Conservation (phyloP, 37 sponge, comb jelly and placozoan genomes). For the Halichondria panicea region DNA sequence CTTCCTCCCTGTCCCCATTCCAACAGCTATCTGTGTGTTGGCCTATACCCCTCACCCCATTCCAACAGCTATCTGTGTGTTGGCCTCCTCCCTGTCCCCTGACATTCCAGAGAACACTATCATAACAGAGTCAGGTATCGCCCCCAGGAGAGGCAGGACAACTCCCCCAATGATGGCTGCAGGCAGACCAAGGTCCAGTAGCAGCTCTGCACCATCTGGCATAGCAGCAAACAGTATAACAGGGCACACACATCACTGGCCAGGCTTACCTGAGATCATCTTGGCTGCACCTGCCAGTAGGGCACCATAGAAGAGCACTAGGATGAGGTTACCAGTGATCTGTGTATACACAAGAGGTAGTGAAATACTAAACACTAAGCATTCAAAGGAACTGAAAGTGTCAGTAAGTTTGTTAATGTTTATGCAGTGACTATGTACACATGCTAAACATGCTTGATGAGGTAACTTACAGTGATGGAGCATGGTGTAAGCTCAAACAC, state of each 20-base stretch:
- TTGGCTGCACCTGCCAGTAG: conserved; percentile 79
- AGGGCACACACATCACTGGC: not conserved
- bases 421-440: too few species aligned
- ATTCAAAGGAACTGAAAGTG: not conserved
- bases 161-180: conserved; percentile 87
- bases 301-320: conserved; percentile 78
- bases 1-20: conserved; percentile 66
- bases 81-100: conserved; percentile 74
- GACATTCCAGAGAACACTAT: conserved; percentile 81
- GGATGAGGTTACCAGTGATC: conserved; percentile 81
- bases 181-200: conserved; percentile 90
- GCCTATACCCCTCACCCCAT: conserved; percentile 93
- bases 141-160: conserved; percentile 87
- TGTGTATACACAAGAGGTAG: conserved; percentile 10
- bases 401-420: not conserved
- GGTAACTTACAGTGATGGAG: conserved; percentile 34
- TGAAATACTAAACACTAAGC: not conserved
- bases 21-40: too few species aligned
- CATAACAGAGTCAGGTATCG: conserved; percentile 93
- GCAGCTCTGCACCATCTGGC: conserved; percentile 88
- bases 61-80: conserved; percentile 82
- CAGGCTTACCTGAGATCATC: conserved; percentile 77
- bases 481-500: conserved; percentile 23
- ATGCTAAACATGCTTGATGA: too few species aligned
- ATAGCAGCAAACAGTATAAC: not conserved